phyloP scores from a whole-genome alignment of 2,113 vertebrate species.

The Thymallus thymallus region DNA sequence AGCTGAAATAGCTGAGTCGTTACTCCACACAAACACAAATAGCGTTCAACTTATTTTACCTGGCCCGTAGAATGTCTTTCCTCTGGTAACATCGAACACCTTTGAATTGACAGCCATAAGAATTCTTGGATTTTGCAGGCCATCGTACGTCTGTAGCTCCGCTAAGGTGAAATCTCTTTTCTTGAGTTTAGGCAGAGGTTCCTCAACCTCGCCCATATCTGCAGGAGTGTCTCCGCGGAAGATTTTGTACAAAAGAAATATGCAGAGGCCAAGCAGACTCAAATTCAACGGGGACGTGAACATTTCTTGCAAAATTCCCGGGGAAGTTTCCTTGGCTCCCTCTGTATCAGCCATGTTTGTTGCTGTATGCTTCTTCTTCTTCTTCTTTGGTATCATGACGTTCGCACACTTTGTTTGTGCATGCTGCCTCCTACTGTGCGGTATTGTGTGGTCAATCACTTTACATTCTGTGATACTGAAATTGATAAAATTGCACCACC shows the following conservation, averaged over 20 bases:
- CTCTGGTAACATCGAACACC: conserved; percentile 92
- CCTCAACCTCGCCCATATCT: conserved; percentile 65
- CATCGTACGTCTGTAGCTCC: conserved; percentile 83
- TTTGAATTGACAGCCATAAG: conserved; percentile 93
- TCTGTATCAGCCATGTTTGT: conserved; percentile 73
- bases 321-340: conserved; percentile 65
- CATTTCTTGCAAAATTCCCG: conserved; percentile 85
- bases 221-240: conserved; percentile 82
- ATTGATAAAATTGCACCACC: too few species aligned
- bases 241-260: conserved; percentile 92
- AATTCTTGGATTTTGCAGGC: conserved; percentile 80
- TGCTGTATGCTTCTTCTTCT: conserved; percentile 14
- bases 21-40: too few species aligned
- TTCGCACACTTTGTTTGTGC: too few species aligned
- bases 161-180: conserved; percentile 86
- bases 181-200: conserved; percentile 80
- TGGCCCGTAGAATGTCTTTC: conserved; percentile 92
- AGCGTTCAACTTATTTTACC: conserved; percentile 65
- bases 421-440: too few species aligned
- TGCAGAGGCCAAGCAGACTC: conserved; percentile 85
- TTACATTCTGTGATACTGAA: too few species aligned
- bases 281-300: conserved; percentile 90
- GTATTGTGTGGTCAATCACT: too few species aligned
- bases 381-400: background rate
- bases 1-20: too few species aligned